Percentiles rank a stretch among this genome's conserved stretches.
Evolutionary conservation across 2,888 invertebrate species (phyloP).

Genomic region (Epiblema foenella): DNA sequence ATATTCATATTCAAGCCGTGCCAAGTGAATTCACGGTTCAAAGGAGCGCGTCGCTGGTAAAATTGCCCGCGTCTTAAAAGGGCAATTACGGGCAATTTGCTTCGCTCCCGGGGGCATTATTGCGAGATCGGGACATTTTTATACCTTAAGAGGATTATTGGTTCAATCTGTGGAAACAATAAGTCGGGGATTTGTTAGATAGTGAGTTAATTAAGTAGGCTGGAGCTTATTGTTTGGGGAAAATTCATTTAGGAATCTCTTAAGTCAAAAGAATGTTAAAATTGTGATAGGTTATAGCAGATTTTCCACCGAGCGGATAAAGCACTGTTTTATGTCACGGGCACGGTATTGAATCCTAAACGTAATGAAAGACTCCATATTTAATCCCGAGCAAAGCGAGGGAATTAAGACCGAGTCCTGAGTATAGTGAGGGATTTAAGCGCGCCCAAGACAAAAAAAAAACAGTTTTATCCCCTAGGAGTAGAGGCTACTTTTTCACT

Average conservation of each 20-base stretch:
- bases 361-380: no score
- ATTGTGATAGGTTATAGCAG: no score
- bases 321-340: no score
- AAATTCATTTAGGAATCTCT: slow-evolving; percentile 7
- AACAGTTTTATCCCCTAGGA: no score
- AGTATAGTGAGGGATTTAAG: no score
- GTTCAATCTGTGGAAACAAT: slow-evolving; percentile 46
- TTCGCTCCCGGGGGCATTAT: slow-evolving; percentile 71
- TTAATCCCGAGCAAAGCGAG: no score
- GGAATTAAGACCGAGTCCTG: no score
- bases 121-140: slow-evolving; percentile 62
- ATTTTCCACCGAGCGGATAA: no score
- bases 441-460: no score
- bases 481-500: no score
- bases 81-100: slow-evolving; percentile 82
- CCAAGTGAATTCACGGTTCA: slow-evolving; percentile 39
- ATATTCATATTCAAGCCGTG: slow-evolving; percentile 19
- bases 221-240: background rate
- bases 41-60: slow-evolving; percentile 67
- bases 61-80: slow-evolving; percentile 76
- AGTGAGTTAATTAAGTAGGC: slow-evolving; percentile 34
- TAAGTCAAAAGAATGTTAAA: no score
- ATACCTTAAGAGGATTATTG: slow-evolving; percentile 55
- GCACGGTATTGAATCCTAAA: no score
- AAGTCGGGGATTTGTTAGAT: slow-evolving; percentile 19